Evolutionary conservation across 1,140 invertebrate genomes (phyloP), one percentile per base, ranked within the genome.

Genomic region (Antheraea mylitta): DNA sequence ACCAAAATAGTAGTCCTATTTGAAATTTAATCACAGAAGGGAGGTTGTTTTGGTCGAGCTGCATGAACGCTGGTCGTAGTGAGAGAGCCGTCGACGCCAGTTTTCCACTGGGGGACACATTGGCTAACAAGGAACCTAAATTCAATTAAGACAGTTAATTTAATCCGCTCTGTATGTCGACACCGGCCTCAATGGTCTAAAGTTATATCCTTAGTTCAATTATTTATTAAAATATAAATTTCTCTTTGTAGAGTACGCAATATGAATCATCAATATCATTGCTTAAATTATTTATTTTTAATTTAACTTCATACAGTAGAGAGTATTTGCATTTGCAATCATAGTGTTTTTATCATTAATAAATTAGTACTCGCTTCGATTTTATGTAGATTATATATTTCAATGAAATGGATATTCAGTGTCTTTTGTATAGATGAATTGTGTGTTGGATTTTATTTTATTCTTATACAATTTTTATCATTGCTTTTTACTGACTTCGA

Each of bases 111-210:
- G 66, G 83, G 86, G 82, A 85, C 87, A 87, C 87, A 78, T 87
- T 81, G 85, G 75, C 80, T 82, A 84, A 89, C 89, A 89, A 89
- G 85, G 78, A 88, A 85, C 82, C 87, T 82, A 84, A 89, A 90
- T 91, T 87, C 89, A 91, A 91, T 91, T 91, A 91, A 89, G 89
- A 75, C 86, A 86, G 89, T 90, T 90, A 91, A 91, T 91, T 89
- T 89, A 88, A 91, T 80, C 85, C 83, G 78, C 82, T 88, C 86
- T 86, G 81, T 85, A 83, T 78, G 80, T 77, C 78, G 81, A 80
- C 82, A 77, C 74, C 78, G 70, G 59, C 76, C 80, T 79, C 79
- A 78, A 77, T 72, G 69, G 65, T 74, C 70, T 69, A 76, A 82
- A 88, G 87, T 86, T 81, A 79, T 81, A 73, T 73, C 79, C 76